Evolutionary conservation across 2,888 invertebrate genomes (phyloP), one percentile per base, ranked within the genome.

Genomic region (Amblyjoppa fuscipennis): DNA sequence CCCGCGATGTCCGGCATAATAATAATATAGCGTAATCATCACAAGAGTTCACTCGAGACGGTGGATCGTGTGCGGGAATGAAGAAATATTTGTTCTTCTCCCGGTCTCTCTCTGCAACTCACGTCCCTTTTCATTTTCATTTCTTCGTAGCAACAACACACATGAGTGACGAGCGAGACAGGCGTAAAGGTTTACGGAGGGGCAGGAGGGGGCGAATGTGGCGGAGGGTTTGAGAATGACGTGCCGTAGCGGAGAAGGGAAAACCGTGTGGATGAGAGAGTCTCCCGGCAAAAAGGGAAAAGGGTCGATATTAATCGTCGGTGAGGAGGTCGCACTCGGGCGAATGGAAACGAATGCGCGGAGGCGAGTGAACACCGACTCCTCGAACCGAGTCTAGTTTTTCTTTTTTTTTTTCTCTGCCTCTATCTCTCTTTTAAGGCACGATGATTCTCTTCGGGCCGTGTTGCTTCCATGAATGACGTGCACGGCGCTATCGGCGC

Each of bases 271-370:
- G 80, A 81, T 74, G 83, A 82, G 77, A 78, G 83, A 77, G 64
- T 79, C 34, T 31, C n/a, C 34, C 68, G 81, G 75, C 49, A 69
- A 75, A 86, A 81, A 78, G 51, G 38, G 70, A 80, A 78, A 69
- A 78, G 80, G 78, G 59, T 82, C 81, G 85, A 87, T 79, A 83
- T 83, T 85, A 85, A 85, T 85, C 85, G 83, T 85, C 83, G 51
- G 66, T 70, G 79, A 70, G 59, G 73, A 59, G 75, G 79, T 49
- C 76, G 71, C 31, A 66, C 53, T 56, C 59, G 82, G 71, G 41
- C 79, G 85, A 85, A 85, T 80, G 83, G 82, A 76, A 76, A 82
- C 51, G 79, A 75, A 78, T 66, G 61, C 71, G 20, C 68, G 64
- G 71, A 61, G 73, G 53, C 49, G 76, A 68, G 59, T 53, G 66